Percentiles rank a stretch among this genome's conserved stretches.
Evolutionary conservation across 2,888 invertebrate genomes (phyloP).

Genomic region (Ommatoiulus sabulosus): DNA sequence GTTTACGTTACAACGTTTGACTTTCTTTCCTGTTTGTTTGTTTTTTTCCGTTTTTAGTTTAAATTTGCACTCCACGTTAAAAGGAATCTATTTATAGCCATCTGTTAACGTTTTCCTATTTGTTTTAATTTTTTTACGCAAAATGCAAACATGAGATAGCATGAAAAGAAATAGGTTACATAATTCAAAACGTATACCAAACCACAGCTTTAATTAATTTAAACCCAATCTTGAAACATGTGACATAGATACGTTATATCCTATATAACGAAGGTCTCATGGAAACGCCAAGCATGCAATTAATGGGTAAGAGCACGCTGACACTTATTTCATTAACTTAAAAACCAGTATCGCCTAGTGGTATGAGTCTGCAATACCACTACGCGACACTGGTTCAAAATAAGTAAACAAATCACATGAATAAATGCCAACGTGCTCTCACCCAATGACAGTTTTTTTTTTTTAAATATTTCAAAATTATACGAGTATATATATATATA

Average conservation of each 20-base stretch:
- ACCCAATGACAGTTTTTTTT: too few relatives aligned
- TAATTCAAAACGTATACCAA: not conserved
- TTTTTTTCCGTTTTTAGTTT: constrained; percentile 12
- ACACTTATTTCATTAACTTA: too few relatives aligned
- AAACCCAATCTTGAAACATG: not conserved
- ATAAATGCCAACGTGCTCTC: too few relatives aligned
- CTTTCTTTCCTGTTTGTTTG: constrained; percentile 29
- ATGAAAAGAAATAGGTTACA: constrained; percentile 2
- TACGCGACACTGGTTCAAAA: too few relatives aligned
- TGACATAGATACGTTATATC: not conserved
- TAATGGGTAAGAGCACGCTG: too few relatives aligned
- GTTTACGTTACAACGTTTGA: not conserved
- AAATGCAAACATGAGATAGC: not conserved
- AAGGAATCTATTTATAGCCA: constrained; percentile 20
- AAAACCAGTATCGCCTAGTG: too few relatives aligned
- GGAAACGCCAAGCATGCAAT: too few relatives aligned
- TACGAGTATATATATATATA: too few relatives aligned
- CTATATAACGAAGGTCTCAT: too few relatives aligned
- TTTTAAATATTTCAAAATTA: not conserved
- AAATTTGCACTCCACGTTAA: constrained; percentile 17
- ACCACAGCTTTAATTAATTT: not conserved
- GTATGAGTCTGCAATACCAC: too few relatives aligned
- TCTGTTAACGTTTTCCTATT: not conserved
- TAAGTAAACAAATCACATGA: too few relatives aligned
- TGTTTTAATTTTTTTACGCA: not conserved